Base-by-base conservation (phyloP, 2,797 vertebrate species). In the Sebastes minor region DNA sequence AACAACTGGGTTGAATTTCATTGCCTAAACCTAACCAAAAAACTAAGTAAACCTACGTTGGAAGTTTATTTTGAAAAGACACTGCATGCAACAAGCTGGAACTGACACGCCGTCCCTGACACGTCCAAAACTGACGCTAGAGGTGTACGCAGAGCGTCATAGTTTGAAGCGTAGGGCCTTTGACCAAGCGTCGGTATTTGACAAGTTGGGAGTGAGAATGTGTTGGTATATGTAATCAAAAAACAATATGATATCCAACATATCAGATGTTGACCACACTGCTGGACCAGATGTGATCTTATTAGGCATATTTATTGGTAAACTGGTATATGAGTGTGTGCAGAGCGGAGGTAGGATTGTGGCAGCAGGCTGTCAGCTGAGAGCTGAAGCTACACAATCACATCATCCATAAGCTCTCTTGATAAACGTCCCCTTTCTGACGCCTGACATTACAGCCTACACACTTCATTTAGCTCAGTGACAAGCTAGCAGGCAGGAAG, bases 381-480 rank as follows among this genome's bases (percentile, higher is more conserved):
- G 23, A 60, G 27, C 53, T 28, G 9, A 28, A 38, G 42, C 18
- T 28, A 6, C 46, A 66, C 14, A 30, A 13, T 35, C 59, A 27
- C 35, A 42, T 72, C 49, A 3, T 30, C 4, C 22, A 52, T 53
- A 27, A 20, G 62, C n/a, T 46, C 32, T 30, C 18, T 13, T 77
- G 38, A 64, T 25, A 78, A 65, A 74, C 62, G 8, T 56, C 49
- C 28, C 9, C 8, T 23, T 76, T n/a, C 28, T 10, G 63, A 23
- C 12, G 16, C 56, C 67, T 64, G 69, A 81, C 64, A 70, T 61
- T 16, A 61, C 28, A 18, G 63, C 69, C 60, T 68, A 2, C 61
- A 71, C 75, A 61, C 72, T 84, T 77, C 27, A 74, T 81, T 86
- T 83, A 76, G 60, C 67, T 56, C 49, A 13, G 65, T 28, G 49